Percentiles rank a stretch among this genome's conserved stretches.
These are phyloP conservation scores for Myotis planiceps DNA, from an alignment of 2,797 vertebrate genomes.

Conservation along the genomic window DNA sequence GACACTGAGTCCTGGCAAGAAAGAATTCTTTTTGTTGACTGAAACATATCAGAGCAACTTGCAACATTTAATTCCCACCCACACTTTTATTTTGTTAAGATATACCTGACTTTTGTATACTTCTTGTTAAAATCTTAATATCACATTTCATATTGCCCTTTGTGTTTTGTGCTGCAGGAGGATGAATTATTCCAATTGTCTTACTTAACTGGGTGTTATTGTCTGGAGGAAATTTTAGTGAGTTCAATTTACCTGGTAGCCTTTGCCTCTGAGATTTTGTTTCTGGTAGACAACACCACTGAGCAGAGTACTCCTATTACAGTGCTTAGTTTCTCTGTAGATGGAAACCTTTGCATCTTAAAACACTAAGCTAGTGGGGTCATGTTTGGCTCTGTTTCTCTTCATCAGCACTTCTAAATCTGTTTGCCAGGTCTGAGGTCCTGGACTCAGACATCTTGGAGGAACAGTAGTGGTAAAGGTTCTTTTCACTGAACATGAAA, in stretches of 20 bases:
- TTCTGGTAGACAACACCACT: conserved; percentile 31
- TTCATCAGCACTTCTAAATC: conserved; percentile 15
- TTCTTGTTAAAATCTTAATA: conserved; percentile 16
- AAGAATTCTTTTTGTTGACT: neutral
- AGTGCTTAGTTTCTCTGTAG: conserved; percentile 62
- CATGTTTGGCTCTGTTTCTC: conserved; percentile 52
- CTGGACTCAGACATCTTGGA: neutral
- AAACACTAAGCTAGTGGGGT: conserved; percentile 39
- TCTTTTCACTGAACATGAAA: conserved; percentile 45
- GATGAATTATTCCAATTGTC: conserved; percentile 47
- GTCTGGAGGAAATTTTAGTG: neutral
- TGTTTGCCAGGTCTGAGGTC: conserved; percentile 38
- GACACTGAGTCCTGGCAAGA: conserved; percentile 10
- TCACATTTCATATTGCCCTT: conserved; percentile 60
- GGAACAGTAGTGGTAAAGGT: neutral
- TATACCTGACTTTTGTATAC: neutral
- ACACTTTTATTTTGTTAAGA: conserved; percentile 13
- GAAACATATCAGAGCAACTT: conserved; percentile 16
- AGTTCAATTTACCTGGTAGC: conserved; percentile 50
- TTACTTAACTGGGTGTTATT: conserved; percentile 39
- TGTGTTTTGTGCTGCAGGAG: conserved; percentile 32
- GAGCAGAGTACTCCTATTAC: conserved; percentile 47
- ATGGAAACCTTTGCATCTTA: conserved; percentile 57
- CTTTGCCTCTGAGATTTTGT: conserved; percentile 42
- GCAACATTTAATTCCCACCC: neutral